Evolutionary conservation across 2,113 vertebrate genomes (phyloP).

Genomic region (Picathartes gymnocephalus): DNA sequence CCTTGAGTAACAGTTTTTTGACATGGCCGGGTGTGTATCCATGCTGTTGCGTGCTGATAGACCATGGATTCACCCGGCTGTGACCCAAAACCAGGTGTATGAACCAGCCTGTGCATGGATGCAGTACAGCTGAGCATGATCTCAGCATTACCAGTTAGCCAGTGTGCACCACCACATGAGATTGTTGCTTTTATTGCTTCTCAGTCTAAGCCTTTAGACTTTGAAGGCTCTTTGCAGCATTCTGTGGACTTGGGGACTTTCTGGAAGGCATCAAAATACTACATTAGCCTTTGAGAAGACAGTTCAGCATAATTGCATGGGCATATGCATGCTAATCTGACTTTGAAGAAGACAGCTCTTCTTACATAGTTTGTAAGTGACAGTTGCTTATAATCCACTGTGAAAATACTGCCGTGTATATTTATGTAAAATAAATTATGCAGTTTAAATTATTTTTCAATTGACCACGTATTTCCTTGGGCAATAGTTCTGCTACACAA

Average conservation of each 20-base stretch:
- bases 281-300: neutral
- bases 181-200: neutral
- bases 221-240: neutral
- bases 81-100: neutral
- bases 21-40: neutral
- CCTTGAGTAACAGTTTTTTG: neutral
- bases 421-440: neutral
- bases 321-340: neutral
- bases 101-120: neutral
- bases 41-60: accelerated
- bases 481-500: neutral
- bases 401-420: neutral
- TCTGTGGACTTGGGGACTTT: neutral
- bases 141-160: neutral
- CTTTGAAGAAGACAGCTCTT: neutral
- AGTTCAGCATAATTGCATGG: neutral
- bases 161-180: neutral
- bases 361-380: neutral
- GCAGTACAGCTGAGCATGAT: neutral
- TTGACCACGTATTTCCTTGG: neutral
- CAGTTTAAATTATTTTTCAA: neutral
- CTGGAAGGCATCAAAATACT: neutral
- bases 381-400: neutral
- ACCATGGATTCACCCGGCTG: neutral
- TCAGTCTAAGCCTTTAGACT: neutral